Evolutionary conservation across 2,888 invertebrate species (phyloP), one percentile per base, ranked within the genome.

Genomic region (Podotricha telesiphe): DNA sequence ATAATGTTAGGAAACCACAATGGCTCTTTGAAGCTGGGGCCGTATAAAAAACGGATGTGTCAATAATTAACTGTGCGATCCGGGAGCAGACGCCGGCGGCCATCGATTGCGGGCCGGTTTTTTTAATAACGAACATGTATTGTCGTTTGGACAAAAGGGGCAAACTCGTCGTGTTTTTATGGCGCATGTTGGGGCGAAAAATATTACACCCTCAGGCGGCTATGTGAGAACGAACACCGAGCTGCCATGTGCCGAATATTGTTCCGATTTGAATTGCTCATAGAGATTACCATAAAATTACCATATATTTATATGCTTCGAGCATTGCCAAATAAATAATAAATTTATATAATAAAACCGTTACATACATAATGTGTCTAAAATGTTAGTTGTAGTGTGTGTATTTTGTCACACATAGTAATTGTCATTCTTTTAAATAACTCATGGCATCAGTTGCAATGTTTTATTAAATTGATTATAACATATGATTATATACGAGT

Each of bases 31-130:
- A 75, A 77, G 75, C 76, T 74, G 78, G 75, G 77, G 80, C 75
- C 78, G 79, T 81, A 80, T 83, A 84, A 89, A 91, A 91, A 90
- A 87, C 89, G 90, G 91, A 91, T 90, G 91, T 90, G 91, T 91
- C 91, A 89, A 91, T 92, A 91, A 92, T 92, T 92, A 91, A 89
- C 91, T 86, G 87, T 86, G 86, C 85, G 91, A 91, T 88, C 85
- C 83, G 82, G 83, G 80, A 81, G 83, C 83, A 79, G 81, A 81
- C 79, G 90, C 91, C 88, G 82, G 79, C 83, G 89, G 91, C 88
- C 86, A 87, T 88, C 87, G 86, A 87, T 85, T 82, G 82, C 78
- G 81, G 76, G 79, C 80, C 77, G 80, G 85, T 82, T 84, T 86
- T 86, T 83, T 86, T 83, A 82, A 82, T 77, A 82, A 82, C 82